Evolutionary conservation across 30 jellyfish, hydroid and myxozoan species (phyloP), one percentile per base, ranked within the genome.

Genomic region (Aurelia sp.): DNA sequence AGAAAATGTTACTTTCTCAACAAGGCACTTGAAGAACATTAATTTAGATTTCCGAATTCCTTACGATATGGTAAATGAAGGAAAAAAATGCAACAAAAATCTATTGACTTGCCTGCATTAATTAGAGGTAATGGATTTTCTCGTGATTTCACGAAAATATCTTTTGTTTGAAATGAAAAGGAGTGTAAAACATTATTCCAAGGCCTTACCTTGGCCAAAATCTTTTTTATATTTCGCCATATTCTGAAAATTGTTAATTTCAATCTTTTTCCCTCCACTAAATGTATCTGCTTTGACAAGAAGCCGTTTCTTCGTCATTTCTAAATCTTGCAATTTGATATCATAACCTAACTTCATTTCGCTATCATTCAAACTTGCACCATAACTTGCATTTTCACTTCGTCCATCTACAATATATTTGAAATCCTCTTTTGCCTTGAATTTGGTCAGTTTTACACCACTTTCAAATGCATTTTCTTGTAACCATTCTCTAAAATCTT

Each of bases 401-500:
- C 33, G 80, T 65, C 76, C 50, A 37, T 37, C 18, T 65, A 23
- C 4, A 4, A 17, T 65, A 15, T 19, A 18, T 27, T 65, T 18
- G 20, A 30, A 4, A 17, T 18, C 44, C 59, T 68, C 20, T 12
- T 22, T 17, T 10, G 48, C 70, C 31, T 51, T 19, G 19, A 55
- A 78, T 11, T 68, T 78, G 4, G 64, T 66, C 27, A 80, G 82
- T 22, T 57, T 72, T 12, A 80, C 82, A 3, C 48, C 68, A 35
- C 76, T 68, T 21, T 80, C 82, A 48, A 80, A 68, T 11, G 82
- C 82, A 47, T 66, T 52, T 67, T 80, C 82, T 31, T 66, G 52
- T 31, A 68, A 16, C 76, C 68, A 78, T 61, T 48, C 21, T 40
- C 50, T 48, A 37, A 78, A 33, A 37, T 50, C 55, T 37, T 63